A percentile compares a stretch with the other conserved stretches of the same genome.
phyloP scores from a whole-genome alignment of 1,140 invertebrate genomes.

The Lepidurus couesii region DNA sequence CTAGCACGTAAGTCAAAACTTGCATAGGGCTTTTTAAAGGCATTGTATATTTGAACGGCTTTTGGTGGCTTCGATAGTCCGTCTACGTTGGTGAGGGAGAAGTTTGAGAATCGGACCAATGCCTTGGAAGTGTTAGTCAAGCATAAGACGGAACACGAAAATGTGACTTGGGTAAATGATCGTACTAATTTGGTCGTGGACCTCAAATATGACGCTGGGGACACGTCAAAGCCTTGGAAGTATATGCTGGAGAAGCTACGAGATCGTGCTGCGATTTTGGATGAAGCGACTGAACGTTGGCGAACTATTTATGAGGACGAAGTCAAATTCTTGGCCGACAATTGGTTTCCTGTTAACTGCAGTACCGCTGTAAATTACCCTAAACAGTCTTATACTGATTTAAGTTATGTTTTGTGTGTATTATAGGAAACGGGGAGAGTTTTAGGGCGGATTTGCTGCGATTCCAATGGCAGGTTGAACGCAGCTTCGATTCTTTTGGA shows the following conservation, averaged over 20 bases:
- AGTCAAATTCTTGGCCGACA: slow-evolving; percentile 11
- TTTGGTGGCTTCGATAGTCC: neutral
- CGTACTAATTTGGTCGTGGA: neutral
- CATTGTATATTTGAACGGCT: neutral
- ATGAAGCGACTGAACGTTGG: slow-evolving; percentile 38
- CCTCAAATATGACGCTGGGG: slow-evolving; percentile 32
- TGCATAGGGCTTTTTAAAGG: neutral
- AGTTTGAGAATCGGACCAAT: slow-evolving; percentile 52
- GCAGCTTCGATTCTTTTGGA: slow-evolving; percentile 61
- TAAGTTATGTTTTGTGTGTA: neutral
- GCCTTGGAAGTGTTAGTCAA: slow-evolving; percentile 50
- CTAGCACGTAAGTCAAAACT: neutral
- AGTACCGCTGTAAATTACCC: slow-evolving; percentile 7
- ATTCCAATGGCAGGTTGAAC: slow-evolving; percentile 63
- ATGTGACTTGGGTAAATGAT: slow-evolving; percentile 37
- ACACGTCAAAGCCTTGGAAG: slow-evolving; percentile 38
- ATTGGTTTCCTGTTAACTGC: neutral
- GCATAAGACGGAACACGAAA: slow-evolving; percentile 42
- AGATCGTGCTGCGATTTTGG: slow-evolving; percentile 47
- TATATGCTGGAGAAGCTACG: slow-evolving; percentile 55
- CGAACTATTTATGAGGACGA: slow-evolving; percentile 21
- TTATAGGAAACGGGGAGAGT: slow-evolving; percentile 44
- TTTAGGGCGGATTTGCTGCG: slow-evolving; percentile 65
- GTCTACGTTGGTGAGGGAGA: slow-evolving; percentile 47
- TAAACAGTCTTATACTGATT: neutral